Evolutionary conservation across 2,113 vertebrate species (phyloP), one percentile per base, ranked within the genome.

Genomic region (Haemorhous mexicanus): DNA sequence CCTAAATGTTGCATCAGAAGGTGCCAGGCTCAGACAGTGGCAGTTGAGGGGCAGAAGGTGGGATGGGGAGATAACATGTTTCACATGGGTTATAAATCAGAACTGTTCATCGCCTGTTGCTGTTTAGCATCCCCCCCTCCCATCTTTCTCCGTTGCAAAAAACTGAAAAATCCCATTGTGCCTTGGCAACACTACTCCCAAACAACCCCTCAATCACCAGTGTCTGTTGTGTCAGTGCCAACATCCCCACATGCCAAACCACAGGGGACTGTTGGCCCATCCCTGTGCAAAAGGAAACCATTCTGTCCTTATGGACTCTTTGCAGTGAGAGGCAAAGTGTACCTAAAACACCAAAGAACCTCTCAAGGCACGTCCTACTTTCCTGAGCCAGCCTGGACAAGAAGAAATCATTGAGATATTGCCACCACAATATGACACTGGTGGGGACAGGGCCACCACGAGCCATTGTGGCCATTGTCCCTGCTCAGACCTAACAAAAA

Each of bases 191-290:
- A 3, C 41, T 62, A n/a, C 88, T 73, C 79, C 89, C 83, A 79
- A 64, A 85, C 62, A 85, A 27, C 26, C 39, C 70, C 59, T 91
- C 94, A 85, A 7, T 83, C 84, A 91, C 70, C 81, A 58, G 43
- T 10, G 80, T 22, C 58, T 73, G 84, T 66, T 73, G 82, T 79
- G 66, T 26, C 84, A 82, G n/a, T 11, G 53, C 75, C 93, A 85
- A 83, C 14, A 39, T 35, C 69, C 81, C 43, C 75, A 64, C 50
- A 28, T 6, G 50, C 66, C 93, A 95, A 95, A 96, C 87, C 95
- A 91, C 95, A 94, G 74, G 52, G 61, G 66, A 82, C 94, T 85
- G 90, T 83, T 95, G 92, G 85, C 82, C 85, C 84, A 68, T 76
- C 87, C 83, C 67, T 72, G 69, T 41, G 90, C 22, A 32, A 78